A percentile compares a stretch with the other conserved stretches of the same genome.
phyloP scores from a whole-genome alignment of 2,888 invertebrate species.

The Caenorhabditis zanzibari region DNA sequence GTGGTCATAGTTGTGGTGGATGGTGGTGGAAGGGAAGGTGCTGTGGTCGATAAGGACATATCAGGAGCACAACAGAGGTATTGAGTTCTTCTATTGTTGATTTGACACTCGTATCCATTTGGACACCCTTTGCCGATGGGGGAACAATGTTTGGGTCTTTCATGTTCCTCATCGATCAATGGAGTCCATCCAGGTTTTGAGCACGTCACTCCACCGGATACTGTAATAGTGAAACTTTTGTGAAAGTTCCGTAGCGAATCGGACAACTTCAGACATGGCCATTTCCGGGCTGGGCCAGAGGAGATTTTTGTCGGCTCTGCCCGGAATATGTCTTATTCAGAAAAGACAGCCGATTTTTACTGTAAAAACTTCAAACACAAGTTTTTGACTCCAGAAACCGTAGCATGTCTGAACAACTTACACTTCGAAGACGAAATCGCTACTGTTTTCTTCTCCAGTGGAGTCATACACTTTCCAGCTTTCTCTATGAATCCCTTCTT shows the following conservation, averaged over 20 bases:
- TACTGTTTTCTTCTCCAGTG: conserved; percentile 40
- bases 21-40: conserved; percentile 40
- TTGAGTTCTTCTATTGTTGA: conserved; percentile 74
- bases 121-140: conserved; percentile 69
- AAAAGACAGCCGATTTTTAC: no score
- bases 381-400: no score
- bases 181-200: conserved; percentile 70
- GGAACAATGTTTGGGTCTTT: conserved; percentile 69
- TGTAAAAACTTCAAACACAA: no score
- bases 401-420: no score
- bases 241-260: neutral
- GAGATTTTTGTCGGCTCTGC: no score
- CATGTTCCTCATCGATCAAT: conserved; percentile 66
- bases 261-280: no score
- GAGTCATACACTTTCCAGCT: conserved; percentile 68
- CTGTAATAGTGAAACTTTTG: conserved; percentile 36
- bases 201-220: conserved; percentile 60
- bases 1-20: conserved; percentile 48
- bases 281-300: no score
- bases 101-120: conserved; percentile 68
- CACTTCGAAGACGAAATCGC: conserved; percentile 7
- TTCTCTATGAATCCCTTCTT: conserved; percentile 71
- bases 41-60: conserved; percentile 4
- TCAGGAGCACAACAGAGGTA: conserved; percentile 75
- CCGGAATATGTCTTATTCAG: no score